Evolutionary conservation across 2,113 vertebrate species (phyloP).

Genomic region (Tympanuchus pallidicinctus): DNA sequence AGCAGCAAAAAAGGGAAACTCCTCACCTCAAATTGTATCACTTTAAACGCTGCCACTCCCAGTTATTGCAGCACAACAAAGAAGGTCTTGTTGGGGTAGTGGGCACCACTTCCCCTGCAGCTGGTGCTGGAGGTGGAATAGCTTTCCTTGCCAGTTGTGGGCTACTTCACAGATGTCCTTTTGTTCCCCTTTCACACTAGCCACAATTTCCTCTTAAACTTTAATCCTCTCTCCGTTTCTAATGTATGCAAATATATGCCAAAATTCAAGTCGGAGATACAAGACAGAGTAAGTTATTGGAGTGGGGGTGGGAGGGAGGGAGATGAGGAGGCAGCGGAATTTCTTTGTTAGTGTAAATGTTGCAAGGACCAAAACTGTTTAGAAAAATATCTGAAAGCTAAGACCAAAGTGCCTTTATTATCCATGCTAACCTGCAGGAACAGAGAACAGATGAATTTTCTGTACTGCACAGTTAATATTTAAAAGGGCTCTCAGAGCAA

Average conservation of each 20-base stretch:
- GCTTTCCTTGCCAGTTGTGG: slow-evolving; percentile 78
- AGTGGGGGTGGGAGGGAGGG: background rate
- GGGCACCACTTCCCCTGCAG: slow-evolving; percentile 76
- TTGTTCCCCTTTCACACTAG: slow-evolving; percentile 78
- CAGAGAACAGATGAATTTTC: background rate
- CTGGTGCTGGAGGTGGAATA: slow-evolving; percentile 79
- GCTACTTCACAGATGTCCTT: slow-evolving; percentile 79
- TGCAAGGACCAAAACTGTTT: slow-evolving; percentile 44
- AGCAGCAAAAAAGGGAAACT: slow-evolving; percentile 35
- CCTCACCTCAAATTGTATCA: slow-evolving; percentile 56
- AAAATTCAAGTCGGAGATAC: slow-evolving; percentile 65
- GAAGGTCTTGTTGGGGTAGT: slow-evolving; percentile 71
- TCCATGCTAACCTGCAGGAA: background rate
- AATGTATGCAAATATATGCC: slow-evolving; percentile 76
- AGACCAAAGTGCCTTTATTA: background rate
- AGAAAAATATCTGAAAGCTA: slow-evolving; percentile 49
- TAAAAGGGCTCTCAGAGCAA: background rate
- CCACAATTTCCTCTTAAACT: slow-evolving; percentile 78
- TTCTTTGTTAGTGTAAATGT: slow-evolving; percentile 46
- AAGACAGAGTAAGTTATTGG: slow-evolving; percentile 58
- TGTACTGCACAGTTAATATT: background rate
- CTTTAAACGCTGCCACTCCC: slow-evolving; percentile 68
- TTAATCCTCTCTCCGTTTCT: slow-evolving; percentile 72
- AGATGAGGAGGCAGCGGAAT: slow-evolving; percentile 43
- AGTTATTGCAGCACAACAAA: slow-evolving; percentile 72